Conservation (phyloP, 2,113 vertebrate genomes). For the Zosterops borbonicus region DNA sequence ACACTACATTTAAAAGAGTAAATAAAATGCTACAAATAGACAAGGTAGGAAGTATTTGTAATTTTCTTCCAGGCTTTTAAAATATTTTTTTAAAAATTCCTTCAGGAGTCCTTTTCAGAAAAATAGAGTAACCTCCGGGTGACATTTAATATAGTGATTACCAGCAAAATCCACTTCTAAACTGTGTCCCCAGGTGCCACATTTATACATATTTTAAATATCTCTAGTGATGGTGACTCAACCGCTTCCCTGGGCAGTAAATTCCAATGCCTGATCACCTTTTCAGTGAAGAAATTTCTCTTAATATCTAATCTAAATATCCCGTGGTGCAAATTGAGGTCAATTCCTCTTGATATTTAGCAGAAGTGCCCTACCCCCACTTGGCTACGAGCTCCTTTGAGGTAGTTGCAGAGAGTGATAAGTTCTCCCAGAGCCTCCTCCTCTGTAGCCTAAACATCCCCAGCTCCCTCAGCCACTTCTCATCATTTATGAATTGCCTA, state of each 20-base stretch:
- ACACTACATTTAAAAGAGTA: background rate
- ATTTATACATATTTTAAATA: background rate
- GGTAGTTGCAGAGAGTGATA: accelerated
- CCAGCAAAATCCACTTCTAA: background rate
- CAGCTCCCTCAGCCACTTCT: background rate
- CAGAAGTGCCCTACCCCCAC: background rate
- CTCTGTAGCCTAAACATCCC: background rate
- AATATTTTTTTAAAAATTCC: background rate
- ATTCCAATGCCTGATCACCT: background rate
- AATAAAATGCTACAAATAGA: background rate
- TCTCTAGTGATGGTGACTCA: background rate
- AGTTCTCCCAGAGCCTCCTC: background rate
- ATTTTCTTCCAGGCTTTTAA: background rate
- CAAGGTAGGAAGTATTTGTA: background rate
- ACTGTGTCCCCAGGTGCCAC: background rate
- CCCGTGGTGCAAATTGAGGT: background rate
- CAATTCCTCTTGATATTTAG: background rate
- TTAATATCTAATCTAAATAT: background rate
- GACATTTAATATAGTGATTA: background rate
- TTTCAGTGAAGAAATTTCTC: background rate
- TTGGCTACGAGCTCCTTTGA: background rate
- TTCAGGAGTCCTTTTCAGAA: background rate
- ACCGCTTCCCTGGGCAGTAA: background rate
- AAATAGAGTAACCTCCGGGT: background rate
- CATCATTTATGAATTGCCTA: background rate